Base-by-base conservation (phyloP, 2,888 invertebrate genomes). In the Rhorus exstirpatorius region DNA sequence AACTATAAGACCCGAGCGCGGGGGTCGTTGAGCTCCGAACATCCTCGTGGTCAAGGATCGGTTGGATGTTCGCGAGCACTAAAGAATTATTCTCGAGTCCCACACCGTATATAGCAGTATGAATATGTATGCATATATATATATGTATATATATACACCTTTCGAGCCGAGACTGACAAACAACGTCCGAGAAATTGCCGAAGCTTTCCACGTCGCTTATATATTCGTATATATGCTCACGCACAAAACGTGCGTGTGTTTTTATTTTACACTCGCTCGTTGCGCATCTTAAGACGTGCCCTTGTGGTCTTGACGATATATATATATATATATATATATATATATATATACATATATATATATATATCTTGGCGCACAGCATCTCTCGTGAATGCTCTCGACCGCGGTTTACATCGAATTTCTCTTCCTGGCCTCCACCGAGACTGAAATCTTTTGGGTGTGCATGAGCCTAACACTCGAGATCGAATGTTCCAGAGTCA, bases 21-120 rank as follows among this genome's bases (percentile, higher is more conserved):
- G 60, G 74, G 74, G 74, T 68, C 67, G 49, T 60, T 61, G 74
- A 60, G 79, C 61, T 53, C 26, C 74, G 44, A 74, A 61, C 24
- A 79, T 79, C 61, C 60, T 74, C 79, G 67, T 76, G 74, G 74
- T 74, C 79, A 79, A 79, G 79, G 79, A 79, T 79, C 74, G 79
- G 49, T 76, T 67, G 72, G 41, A 74, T 38, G 68, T 53, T 53
- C 67, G 44, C 76, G 24, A 10, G 58, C 55, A 75, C 35, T 24
- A 26, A 68, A 68, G 79, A 74, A 68, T 79, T 79, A 79, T 74
- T 79, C 61, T 60, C 41, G 21, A 61, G 53, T 68, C 79, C n/a
- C n/a, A 38, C 35, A 31, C 79, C 72, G 46, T 79, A 67, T 76
- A 67, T 60, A 67, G 70, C 10, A 55, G 55, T 46, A 71, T 55